Base-by-base conservation (phyloP, 2,888 invertebrate genomes). In the Willowsia nigromaculata region DNA sequence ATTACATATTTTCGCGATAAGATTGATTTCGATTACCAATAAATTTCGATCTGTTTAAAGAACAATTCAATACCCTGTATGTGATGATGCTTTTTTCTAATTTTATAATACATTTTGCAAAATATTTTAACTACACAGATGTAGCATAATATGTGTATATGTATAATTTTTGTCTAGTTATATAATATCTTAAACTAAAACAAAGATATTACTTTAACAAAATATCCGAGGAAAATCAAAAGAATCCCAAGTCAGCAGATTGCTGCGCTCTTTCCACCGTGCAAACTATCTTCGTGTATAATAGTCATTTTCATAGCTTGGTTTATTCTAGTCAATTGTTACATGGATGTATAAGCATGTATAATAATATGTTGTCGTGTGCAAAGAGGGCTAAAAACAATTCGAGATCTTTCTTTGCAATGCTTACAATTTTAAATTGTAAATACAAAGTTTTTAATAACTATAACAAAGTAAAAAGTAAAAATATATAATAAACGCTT, bases 21-120 rank as follows among this genome's bases (percentile, higher is more conserved):
- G 65, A 65, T 37, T 65, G 33, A 65, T 65, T 65, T 65, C 65
- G 65, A 33, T 65, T 65, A 22, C 30, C 7, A 78, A 78, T 78
- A 50, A 37, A 78, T 80, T 80, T 80, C 59, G 80, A 53, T 30
- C 6, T 53, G 27, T 81, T 78, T 65, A 81, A 81, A 81, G 82
- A 65, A 82, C 62, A 71, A 7, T 53, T 50, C 9, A 62, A 83
- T 88, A 88, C 88, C 88, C 88, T 88, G 88, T 88, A 65, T 78
- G 76, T 84, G 88, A 81, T 81, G 43, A 68, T 68, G n/a, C 40
- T 37, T 37, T 65, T 65, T 56, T 56, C 56, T 22, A 18, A 22
- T 56, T 22, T 22, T 18, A 22, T 4, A 18, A 56, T 56, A 56
- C 56, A 56, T 22, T 18, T 56, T 5, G n/a, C n/a, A n/a, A 50